Base-by-base conservation (phyloP, 2,113 vertebrate species). In the Dolichotis patagonum region DNA sequence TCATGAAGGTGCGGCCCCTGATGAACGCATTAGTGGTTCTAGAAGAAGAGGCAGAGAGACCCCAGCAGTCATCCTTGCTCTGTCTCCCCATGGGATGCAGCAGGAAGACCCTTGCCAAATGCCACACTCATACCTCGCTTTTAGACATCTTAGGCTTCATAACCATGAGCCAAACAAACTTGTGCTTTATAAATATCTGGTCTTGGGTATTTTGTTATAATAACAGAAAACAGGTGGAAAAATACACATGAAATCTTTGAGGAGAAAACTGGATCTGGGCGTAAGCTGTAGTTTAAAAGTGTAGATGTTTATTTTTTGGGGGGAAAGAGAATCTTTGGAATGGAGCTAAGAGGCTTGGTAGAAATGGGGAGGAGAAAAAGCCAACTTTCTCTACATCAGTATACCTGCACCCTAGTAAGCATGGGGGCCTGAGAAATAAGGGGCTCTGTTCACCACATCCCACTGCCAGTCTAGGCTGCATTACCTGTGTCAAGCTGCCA, bases 401-500 rank as follows among this genome's bases (percentile, higher is more conserved):
- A 8, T 8, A 12, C 22, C 10, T 9, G 11, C 8, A 12, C 49
- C 7, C n/a, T 17, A 12, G 3, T 14, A 46, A 85, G 7, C 0
- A 0, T 0, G 5, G 69, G 14, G 54, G 24, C 35, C 73, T 30
- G 28, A 56, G 38, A 88, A 22, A 35, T 24, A 9, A 73, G 28
- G 2, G 5, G 1, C 19, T 26, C 12, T 63, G 20, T 30, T 46
- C 38, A 38, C 11, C 9, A 28, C 32, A 32, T 38, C 30, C 38
- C 3, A 38, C 12, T 43, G 11, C 32, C 73, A 71, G 41, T 6
- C 3, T 41, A 38, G 49, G 63, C 14, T 46, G 20, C 87, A 3
- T 92, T 84, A 22, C 1, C 2, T 26, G 4, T 19, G 43, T 38
- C 56, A 41, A 17, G 43, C 43, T 78, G 24, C 24, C 3, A 2